Evolutionary conservation across 2,888 invertebrate species (phyloP), one percentile per base, ranked within the genome.

Genomic region (Serrognathus titanus): DNA sequence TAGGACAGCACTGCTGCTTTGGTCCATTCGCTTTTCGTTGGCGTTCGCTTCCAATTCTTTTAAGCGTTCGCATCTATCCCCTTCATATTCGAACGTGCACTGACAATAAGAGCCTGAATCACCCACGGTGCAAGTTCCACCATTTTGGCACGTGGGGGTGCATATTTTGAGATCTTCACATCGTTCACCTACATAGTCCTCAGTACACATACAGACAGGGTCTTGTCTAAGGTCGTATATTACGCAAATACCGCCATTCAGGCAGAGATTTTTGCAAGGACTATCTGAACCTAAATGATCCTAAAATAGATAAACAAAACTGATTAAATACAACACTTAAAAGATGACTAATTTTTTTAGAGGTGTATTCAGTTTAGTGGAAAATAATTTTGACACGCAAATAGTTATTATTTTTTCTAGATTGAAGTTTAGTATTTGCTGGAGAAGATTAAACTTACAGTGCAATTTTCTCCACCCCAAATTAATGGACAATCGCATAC

Each of bases 201-300:
- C 76, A n/a, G 78, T 71, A 66, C 86, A 86, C 60, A 76, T 75
- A 71, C 86, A 86, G 16, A 75, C 74, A 0, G 84, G 82, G 54
- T 77, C 69, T 2, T 75, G 71, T 51, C 79, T 78, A 46, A 76
- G 79, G 69, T 75, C 72, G 58, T 81, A 79, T 58, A 83, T 73
- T 20, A 80, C 75, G 70, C 90, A 90, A 53, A 83, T 76, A 0
- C 83, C 86, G 48, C 78, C 80, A 63, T 86, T 83, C 60, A 78
- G 72, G 65, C 87, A 87, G 57, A 77, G 77, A 38, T 77, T 76
- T 8, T 73, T 72, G 74, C 89, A 89, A 0, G 85, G 84, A 78
- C 85, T 84, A 66, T 83, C 82, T 65, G 82, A 81, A 0, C 83
- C 83, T 55, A 86, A 80, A 70, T 83, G 83, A 59, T 73, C 69